Percentiles rank a stretch among this genome's conserved stretches.
Conservation (phyloP, 2,888 invertebrate species). For the Vannuccia rotundouncinata region DNA sequence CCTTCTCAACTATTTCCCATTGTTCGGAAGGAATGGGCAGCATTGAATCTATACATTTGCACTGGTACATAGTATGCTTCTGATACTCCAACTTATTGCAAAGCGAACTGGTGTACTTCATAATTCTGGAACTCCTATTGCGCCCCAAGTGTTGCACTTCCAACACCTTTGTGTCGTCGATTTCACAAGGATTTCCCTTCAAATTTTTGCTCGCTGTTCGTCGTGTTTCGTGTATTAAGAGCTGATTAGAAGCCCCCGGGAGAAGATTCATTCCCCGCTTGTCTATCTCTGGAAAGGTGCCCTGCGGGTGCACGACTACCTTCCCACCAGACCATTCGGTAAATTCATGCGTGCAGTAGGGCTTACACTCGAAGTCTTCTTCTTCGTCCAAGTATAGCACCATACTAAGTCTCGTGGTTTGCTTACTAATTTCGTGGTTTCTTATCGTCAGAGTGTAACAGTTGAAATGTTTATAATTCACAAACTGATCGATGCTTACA, state of each 20-base stretch:
- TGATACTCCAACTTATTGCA: slow-evolving; percentile 10
- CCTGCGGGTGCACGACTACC: slow-evolving; percentile 16
- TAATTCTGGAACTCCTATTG: neutral
- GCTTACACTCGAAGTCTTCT: slow-evolving; percentile 25
- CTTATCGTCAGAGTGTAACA: slow-evolving; percentile 27
- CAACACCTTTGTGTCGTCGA: neutral
- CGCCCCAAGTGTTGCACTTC: neutral
- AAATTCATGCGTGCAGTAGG: slow-evolving; percentile 30
- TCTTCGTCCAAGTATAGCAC: slow-evolving; percentile 33
- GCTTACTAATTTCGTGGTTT: neutral
- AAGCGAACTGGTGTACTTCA: slow-evolving; percentile 21
- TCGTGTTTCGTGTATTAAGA: neutral
- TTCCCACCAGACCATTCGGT: slow-evolving; percentile 29
- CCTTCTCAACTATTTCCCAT: neutral
- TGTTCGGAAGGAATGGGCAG: neutral
- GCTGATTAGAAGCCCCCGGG: slow-evolving; percentile 29
- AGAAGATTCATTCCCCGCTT: slow-evolving; percentile 11
- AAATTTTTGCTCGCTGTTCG: neutral
- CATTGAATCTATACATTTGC: slow-evolving; percentile 9
- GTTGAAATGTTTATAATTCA: slow-evolving; percentile 30
- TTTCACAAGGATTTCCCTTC: slow-evolving; percentile 5
- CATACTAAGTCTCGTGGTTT: neutral
- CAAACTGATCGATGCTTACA: slow-evolving; percentile 2
- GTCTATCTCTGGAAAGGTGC: slow-evolving; percentile 12
- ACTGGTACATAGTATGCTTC: neutral